These are phyloP conservation scores for Microcebus lehilahytsara DNA, from an alignment of 2,113 vertebrate species.

Conservation along the genomic window DNA sequence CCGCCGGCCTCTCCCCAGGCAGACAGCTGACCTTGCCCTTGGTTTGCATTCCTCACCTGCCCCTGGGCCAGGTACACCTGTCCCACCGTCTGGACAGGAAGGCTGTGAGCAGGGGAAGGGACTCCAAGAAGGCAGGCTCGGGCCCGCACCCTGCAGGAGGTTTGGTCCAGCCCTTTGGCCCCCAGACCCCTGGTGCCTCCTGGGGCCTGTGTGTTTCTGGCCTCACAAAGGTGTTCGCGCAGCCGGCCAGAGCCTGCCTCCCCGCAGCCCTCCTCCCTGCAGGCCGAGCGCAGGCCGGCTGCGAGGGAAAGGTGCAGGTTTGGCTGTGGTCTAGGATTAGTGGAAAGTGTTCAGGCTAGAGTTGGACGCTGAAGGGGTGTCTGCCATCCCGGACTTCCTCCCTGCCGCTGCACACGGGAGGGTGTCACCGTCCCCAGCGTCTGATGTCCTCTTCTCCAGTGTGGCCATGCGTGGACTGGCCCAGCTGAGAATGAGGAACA, in stretches of 20 bases:
- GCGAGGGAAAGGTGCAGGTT: neutral
- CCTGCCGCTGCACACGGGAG: neutral
- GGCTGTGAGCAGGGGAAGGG: accelerated
- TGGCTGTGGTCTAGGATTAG: neutral
- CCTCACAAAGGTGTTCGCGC: too few species aligned
- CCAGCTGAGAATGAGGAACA: neutral
- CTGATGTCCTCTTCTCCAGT: too few species aligned
- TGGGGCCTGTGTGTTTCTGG: neutral
- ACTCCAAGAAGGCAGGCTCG: neutral
- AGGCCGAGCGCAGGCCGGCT: neutral
- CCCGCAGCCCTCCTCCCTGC: too few species aligned
- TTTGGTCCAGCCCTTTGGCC: neutral
- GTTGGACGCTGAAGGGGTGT: neutral
- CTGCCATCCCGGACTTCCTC: neutral
- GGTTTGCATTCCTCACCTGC: neutral
- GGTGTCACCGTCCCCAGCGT: neutral
- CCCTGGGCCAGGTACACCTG: too few species aligned
- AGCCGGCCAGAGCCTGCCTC: neutral
- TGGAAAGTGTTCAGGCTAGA: neutral
- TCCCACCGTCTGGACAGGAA: neutral
- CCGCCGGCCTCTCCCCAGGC: neutral
- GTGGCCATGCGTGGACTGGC: neutral
- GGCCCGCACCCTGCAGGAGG: neutral
- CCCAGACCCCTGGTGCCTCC: neutral
- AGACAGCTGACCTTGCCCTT: too few species aligned